Evolutionary conservation across 2,113 vertebrate genomes (phyloP).

Genomic region (Salminus brasiliensis): DNA sequence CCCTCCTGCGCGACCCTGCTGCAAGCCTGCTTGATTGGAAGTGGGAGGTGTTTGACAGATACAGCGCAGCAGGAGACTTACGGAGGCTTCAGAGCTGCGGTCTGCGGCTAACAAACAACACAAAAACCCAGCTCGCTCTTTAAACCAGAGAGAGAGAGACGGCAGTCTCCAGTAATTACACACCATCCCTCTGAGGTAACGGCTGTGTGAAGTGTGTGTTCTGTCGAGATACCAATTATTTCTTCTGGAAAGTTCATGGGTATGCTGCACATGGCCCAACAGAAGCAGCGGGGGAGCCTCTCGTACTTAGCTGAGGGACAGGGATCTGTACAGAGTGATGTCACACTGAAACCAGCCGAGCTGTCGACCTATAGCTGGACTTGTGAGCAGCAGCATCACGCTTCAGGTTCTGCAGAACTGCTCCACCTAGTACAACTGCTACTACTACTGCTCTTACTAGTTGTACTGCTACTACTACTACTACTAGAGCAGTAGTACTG

Average conservation of each 20-base stretch:
- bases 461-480: too few relatives aligned
- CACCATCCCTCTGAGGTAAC: constrained; percentile 15
- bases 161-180: constrained; percentile 45
- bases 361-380: neutral
- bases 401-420: too few relatives aligned
- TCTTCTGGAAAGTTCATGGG: constrained; percentile 33
- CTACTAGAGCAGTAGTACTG: too few relatives aligned
- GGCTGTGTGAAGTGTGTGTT: constrained; percentile 26
- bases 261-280: constrained; percentile 16
- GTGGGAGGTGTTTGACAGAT: constrained; percentile 61
- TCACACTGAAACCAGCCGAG: neutral
- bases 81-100: constrained; percentile 61
- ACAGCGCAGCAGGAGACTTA: constrained; percentile 57
- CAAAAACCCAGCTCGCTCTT: constrained; percentile 40
- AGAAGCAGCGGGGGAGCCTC: neutral
- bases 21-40: constrained; percentile 60
- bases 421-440: too few relatives aligned
- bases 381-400: neutral
- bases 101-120: constrained; percentile 49
- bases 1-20: constrained; percentile 61
- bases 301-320: neutral
- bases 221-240: constrained; percentile 34
- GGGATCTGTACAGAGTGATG: neutral
- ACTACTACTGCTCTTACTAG: too few relatives aligned
- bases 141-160: constrained; percentile 37